A percentile compares a stretch with the other conserved stretches of the same genome.
Evolutionary conservation across 2,113 vertebrate species (phyloP).

Genomic region (Cettia cetti): DNA sequence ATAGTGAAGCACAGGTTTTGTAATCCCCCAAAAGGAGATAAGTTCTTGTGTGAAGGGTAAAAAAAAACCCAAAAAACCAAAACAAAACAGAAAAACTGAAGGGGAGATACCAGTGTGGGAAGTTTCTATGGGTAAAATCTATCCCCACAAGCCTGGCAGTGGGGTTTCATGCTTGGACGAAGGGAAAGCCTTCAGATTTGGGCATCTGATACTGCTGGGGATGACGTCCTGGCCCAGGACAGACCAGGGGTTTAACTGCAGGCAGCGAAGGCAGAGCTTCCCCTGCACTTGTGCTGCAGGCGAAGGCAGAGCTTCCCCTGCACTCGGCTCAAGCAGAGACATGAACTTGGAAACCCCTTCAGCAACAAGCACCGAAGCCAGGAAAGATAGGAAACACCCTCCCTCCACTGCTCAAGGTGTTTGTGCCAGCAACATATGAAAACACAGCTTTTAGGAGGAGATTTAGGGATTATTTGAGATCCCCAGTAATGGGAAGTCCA

Average conservation of each 20-base stretch:
- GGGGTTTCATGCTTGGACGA: background rate
- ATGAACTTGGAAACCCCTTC: background rate
- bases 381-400: background rate
- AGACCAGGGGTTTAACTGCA: background rate
- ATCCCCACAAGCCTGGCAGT: background rate
- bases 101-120: background rate
- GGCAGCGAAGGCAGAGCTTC: background rate
- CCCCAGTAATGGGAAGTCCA: background rate
- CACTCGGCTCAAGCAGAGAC: background rate
- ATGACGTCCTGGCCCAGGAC: background rate
- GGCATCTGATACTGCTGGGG: background rate
- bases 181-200: background rate
- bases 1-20: rapidly evolving
- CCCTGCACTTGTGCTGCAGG: background rate
- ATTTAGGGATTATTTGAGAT: background rate
- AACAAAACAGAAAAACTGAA: background rate
- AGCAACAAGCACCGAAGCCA: background rate
- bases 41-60: background rate
- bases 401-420: background rate
- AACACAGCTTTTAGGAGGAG: background rate
- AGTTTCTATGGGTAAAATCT: background rate
- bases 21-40: background rate
- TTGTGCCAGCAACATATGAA: background rate
- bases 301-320: background rate
- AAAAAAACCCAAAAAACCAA: background rate